phyloP scores from a whole-genome alignment of 2,888 invertebrate species.

The Drosophila rubida region DNA sequence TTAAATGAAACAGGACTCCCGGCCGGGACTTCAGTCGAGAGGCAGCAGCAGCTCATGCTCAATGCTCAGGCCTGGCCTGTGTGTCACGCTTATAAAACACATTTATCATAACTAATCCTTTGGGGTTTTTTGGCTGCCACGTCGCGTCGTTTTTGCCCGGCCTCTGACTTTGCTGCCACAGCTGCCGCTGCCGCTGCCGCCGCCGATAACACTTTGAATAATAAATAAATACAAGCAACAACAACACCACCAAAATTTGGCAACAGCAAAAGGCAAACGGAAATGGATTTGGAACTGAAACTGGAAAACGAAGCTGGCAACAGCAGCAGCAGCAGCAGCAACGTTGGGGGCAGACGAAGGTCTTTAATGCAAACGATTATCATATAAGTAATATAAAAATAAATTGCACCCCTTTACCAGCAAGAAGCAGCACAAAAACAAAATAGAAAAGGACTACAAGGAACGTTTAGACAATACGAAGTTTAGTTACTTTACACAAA shows the following conservation, averaged over 20 bases:
- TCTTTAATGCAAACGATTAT: constrained; percentile 79
- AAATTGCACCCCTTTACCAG: constrained; percentile 49
- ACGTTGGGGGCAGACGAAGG: constrained; percentile 47
- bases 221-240: constrained; percentile 76
- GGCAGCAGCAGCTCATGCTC: no score
- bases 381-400: constrained; percentile 78
- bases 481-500: not conserved
- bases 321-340: not conserved
- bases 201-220: constrained; percentile 78
- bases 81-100: constrained; percentile 80
- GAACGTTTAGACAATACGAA: not conserved
- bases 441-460: not conserved
- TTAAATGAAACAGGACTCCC: constrained; percentile 67
- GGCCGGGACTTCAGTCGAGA: constrained; percentile 2
- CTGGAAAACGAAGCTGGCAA: constrained; percentile 9
- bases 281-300: constrained; percentile 37
- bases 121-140: constrained; percentile 77
- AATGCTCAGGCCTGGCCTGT: constrained; percentile 20
- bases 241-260: constrained; percentile 38
- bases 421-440: not conserved
- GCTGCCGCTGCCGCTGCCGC: constrained; percentile 36
- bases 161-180: constrained; percentile 29
- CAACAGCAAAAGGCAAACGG: constrained; percentile 44
- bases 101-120: constrained; percentile 80
- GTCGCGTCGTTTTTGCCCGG: constrained; percentile 26